A percentile compares a stretch with the other conserved stretches of the same genome.
Conservation (phyloP, 2,797 vertebrate genomes). For the Tapirus indicus region DNA sequence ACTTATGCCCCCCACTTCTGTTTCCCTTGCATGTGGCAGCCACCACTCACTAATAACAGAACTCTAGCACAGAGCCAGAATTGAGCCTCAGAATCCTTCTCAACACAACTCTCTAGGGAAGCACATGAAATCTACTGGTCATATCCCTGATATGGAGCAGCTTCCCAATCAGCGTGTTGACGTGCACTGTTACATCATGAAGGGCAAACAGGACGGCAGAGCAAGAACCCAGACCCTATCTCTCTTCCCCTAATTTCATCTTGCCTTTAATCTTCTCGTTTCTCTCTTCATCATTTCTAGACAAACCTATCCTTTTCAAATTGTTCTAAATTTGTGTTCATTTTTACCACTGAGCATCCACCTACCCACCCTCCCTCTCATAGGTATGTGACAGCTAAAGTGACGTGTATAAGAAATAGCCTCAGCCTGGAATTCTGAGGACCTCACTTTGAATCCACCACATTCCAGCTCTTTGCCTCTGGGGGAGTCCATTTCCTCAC, state of each 20-base stretch:
- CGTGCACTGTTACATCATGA: background rate
- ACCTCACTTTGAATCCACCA: background rate
- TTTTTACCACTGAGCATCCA: constrained; percentile 24
- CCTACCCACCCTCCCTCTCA: background rate
- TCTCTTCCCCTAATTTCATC: background rate
- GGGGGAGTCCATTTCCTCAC: background rate
- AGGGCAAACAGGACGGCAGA: background rate
- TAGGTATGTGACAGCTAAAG: background rate
- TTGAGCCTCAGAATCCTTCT: constrained; percentile 12
- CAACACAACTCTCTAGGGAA: background rate
- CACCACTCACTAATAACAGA: background rate
- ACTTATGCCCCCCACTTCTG: background rate
- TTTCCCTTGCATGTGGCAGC: background rate
- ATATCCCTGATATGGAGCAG: background rate
- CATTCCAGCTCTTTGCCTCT: background rate
- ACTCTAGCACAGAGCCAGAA: background rate
- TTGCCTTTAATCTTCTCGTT: background rate
- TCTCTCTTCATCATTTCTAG: background rate
- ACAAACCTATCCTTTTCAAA: background rate
- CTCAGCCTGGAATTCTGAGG: background rate
- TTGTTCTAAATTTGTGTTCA: background rate
- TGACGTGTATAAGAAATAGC: background rate
- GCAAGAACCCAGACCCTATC: background rate
- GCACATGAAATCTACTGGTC: background rate
- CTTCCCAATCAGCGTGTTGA: background rate